These are phyloP conservation scores for Eleutherodactylus coqui DNA, from an alignment of 2,797 vertebrate species.

Conservation along the genomic window DNA sequence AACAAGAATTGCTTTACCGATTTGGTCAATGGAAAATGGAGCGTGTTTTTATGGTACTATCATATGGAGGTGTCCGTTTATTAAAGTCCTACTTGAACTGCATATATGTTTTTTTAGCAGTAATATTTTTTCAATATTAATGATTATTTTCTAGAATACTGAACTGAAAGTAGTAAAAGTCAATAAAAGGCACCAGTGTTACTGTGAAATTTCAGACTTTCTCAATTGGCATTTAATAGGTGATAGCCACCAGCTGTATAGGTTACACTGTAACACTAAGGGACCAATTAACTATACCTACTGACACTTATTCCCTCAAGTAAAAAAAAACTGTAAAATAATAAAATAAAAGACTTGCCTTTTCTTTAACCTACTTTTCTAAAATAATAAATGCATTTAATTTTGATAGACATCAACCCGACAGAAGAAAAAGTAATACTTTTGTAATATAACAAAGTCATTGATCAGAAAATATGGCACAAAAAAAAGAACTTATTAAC, in stretches of 20 bases:
- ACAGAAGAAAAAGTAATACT: neutral
- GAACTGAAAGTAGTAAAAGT: conserved; percentile 26
- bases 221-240: conserved; percentile 58
- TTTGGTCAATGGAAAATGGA: no score
- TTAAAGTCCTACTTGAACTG: neutral
- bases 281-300: conserved; percentile 62
- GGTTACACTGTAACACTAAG: conserved; percentile 57
- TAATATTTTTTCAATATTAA: neutral
- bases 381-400: conserved; percentile 28
- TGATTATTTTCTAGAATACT: neutral
- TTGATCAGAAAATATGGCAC: neutral
- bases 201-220: conserved; percentile 41
- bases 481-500: neutral
- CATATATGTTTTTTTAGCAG: neutral
- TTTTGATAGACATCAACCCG: conserved; percentile 37
- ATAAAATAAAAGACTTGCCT: conserved; percentile 22
- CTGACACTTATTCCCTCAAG: conserved; percentile 60
- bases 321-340: conserved; percentile 54
- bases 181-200: conserved; percentile 36
- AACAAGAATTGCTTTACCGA: no score
- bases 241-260: conserved; percentile 61
- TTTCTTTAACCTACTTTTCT: conserved; percentile 55
- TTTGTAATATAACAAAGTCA: neutral
- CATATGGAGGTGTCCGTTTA: no score
- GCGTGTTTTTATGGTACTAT: no score